Evolutionary conservation across 1,140 invertebrate species (phyloP), one percentile per base, ranked within the genome.

Genomic region (Drosophila nannoptera): DNA sequence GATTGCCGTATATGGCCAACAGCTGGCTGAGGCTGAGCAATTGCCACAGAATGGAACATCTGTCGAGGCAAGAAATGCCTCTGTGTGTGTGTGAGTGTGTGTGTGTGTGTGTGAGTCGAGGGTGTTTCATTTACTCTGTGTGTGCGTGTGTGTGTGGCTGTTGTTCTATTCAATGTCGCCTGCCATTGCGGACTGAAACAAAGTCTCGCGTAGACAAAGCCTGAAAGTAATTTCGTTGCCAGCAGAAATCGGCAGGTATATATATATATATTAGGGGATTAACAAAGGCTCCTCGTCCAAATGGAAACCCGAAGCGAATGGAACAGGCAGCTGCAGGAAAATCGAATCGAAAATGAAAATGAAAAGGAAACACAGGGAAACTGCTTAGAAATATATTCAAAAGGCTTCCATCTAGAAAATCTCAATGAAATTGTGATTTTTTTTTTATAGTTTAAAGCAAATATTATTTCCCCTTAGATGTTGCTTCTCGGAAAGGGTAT

Each of bases 101-200:
- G 11, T 46, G 33, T 48, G 22, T 22, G 22, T 22, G 22, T 22
- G 22, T 22, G 22, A 2, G 16, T 46, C 33, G 49, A 50, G 66
- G 59, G 35, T 68, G 59, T 63, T 48, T 55, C 35, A 42, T 31
- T 31, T 45, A 7, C 12, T 11, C 2, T 1, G 5, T 40, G 38
- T 42, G n/a, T 12, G n/a, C 12, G n/a, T n/a, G n/a, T 40, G 11
- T 40, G 4, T 40, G 3, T 2, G 11, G 31, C 40, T 48, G 59
- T 14, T 58, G 45, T 12, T 43, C 22, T 32, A 36, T 52, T 53
- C 66, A 63, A 55, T 69, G 66, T 62, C 58, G 48, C 48, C 36
- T 69, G 66, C 38, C 60, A 56, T 63, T 69, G 49, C 53, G 43
- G 29, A 64, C 40, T 56, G 67, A 46, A 16, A 55, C 31, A 64